Base-by-base conservation (phyloP, 1,140 invertebrate genomes). In the Apis florea region DNA sequence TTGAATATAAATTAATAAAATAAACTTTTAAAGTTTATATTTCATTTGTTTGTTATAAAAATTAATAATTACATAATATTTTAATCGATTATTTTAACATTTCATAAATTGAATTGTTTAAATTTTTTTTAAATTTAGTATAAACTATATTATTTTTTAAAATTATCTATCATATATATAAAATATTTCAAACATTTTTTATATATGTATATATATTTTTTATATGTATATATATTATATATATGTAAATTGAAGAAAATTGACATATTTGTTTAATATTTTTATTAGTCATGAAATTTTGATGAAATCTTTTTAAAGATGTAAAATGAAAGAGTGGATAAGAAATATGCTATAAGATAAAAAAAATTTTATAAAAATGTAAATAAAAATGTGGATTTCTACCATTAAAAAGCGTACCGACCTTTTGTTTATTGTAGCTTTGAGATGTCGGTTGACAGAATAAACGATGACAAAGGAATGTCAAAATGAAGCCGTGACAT, bases 361-460 rank as follows among this genome's bases (percentile, higher is more conserved):
- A 40, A 40, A 31, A 54, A 31, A 67, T 51, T 40, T 64, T 68
- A n/a, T 49, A 6, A 15, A 13, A 40, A 21, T 40, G 47, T 17
- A 24, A 9, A 58, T 21, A 67, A 24, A 68, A 81, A 68, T 40
- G 15, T 63, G 54, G 64, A 49, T 49, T 24, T 58, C 24, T 51
- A 54, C 24, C 1, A 68, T 82, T 59, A 71, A 69, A 75, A 47
- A 66, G 71, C 63, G 64, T 71, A 84, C 83, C 66, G 71, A 82
- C 67, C 79, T 84, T 76, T 82, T 84, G 71, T 84, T 75, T 81
- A 64, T 81, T 53, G 74, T 58, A 26, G 58, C 51, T 63, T 70
- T 21, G 13, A 69, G 58, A 77, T 66, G 68, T 71, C 49, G 51
- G 69, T 73, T 21, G 58, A 67, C 56, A n/a, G 40, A n/a, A 61